Conservation (phyloP, 2,888 invertebrate species). For the Clunio marinus region DNA sequence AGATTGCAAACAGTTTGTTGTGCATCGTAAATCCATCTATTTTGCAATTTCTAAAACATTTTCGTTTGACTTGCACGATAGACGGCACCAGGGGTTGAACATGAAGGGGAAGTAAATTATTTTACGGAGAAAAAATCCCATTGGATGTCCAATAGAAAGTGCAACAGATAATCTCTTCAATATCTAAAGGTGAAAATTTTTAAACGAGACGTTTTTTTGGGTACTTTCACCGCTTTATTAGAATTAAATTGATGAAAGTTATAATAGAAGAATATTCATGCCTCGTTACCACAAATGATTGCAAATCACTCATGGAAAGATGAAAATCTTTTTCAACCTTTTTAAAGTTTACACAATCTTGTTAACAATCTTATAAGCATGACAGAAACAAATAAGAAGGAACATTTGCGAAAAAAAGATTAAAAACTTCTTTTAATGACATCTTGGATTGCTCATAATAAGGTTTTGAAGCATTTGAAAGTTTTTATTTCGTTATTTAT, state of each 20-base stretch:
- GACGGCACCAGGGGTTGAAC: neutral
- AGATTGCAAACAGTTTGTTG: neutral
- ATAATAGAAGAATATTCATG: no score
- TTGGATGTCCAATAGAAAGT: neutral
- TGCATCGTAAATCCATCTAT: constrained; percentile 14
- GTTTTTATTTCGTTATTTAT: neutral
- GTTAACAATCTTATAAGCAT: no score
- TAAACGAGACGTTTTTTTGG: no score
- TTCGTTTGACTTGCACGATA: neutral
- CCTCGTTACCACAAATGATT: no score
- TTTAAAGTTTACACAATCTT: no score
- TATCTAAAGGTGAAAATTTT: no score
- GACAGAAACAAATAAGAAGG: no score
- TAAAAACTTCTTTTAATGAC: neutral
- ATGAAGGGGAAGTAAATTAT: neutral
- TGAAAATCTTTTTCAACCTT: no score
- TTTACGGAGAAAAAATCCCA: neutral
- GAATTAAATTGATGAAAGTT: no score
- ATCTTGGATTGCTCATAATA: constrained; percentile 5
- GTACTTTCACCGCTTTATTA: no score
- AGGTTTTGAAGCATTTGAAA: constrained; percentile 25
- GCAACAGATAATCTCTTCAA: no score
- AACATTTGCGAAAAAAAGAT: neutral
- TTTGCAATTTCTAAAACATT: constrained; percentile 15
- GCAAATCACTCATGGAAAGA: no score